Evolutionary conservation across 1,140 invertebrate genomes (phyloP).

Genomic region (Argopecten irradians): DNA sequence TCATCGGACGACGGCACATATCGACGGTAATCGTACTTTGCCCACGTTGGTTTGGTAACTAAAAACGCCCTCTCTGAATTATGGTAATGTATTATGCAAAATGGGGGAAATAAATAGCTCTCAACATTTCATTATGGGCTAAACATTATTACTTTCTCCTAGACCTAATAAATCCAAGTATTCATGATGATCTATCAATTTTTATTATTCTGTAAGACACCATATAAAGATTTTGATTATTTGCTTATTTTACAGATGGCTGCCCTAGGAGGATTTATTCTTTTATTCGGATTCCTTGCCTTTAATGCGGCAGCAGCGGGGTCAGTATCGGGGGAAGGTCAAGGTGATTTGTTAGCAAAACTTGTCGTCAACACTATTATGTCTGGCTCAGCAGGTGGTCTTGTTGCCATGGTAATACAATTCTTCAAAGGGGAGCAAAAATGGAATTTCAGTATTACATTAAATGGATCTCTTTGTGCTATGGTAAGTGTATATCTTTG

Average conservation of each 20-base stretch:
- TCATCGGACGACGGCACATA: no score
- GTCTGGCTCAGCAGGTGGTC: constrained; percentile 77
- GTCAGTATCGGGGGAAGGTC: constrained; percentile 77
- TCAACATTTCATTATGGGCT: no score
- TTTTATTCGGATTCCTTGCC: constrained; percentile 81
- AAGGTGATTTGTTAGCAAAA: constrained; percentile 76
- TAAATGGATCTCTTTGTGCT: constrained; percentile 80
- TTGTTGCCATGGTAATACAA: constrained; percentile 73
- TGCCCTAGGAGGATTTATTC: constrained; percentile 80
- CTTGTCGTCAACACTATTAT: constrained; percentile 80
- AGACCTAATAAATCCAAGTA: no score
- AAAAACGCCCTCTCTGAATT: no score
- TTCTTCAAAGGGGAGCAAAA: constrained; percentile 55
- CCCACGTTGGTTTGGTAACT: no score
- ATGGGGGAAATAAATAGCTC: no score
- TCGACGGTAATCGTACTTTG: no score
- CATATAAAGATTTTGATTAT: no score
- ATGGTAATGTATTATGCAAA: no score
- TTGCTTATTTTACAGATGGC: constrained; percentile 78
- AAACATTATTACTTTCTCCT: no score
- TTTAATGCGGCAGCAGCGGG: constrained; percentile 81
- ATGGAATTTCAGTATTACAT: constrained; percentile 79
- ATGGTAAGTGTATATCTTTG: constrained; percentile 74
- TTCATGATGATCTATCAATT: no score
- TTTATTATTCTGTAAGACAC: no score